phyloP scores from a whole-genome alignment of 2,888 invertebrate species.

The Euspilapteryx auroguttella region DNA sequence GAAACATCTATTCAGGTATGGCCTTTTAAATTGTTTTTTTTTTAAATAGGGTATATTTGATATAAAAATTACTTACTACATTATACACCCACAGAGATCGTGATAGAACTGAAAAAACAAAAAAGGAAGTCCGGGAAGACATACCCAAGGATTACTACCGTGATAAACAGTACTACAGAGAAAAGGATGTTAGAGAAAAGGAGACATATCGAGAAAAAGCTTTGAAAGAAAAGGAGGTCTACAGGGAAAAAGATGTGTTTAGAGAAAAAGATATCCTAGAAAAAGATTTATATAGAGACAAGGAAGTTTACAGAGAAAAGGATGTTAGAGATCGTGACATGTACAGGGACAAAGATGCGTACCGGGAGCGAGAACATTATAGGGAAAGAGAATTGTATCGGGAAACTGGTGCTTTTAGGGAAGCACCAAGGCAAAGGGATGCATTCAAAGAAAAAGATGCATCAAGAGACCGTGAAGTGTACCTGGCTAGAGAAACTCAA shows the following conservation, averaged over 20 bases:
- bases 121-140: conserved; percentile 38
- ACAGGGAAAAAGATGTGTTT: conserved; percentile 19
- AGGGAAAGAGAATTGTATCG: conserved; percentile 17
- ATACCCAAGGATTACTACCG: conserved; percentile 30
- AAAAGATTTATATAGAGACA: conserved; percentile 22
- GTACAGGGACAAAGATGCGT: conserved; percentile 26
- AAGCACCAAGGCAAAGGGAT: not conserved
- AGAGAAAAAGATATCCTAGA: conserved; percentile 27
- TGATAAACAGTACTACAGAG: conserved; percentile 20
- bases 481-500: conserved; percentile 32
- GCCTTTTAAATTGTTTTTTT: too few relatives aligned
- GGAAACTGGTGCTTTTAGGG: conserved; percentile 23
- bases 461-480: conserved; percentile 27
- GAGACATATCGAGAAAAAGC: conserved; percentile 19
- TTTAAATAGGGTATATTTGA: too few relatives aligned
- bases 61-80: not conserved
- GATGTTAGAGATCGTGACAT: conserved; percentile 16
- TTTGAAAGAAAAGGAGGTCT: conserved; percentile 15
- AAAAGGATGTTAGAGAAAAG: conserved; percentile 14
- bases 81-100: conserved; percentile 33
- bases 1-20: conserved; percentile 49
- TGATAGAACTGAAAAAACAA: conserved; percentile 42
- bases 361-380: conserved; percentile 22
- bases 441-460: conserved; percentile 15
- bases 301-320: conserved; percentile 7